Base-by-base conservation (phyloP, 2,888 invertebrate species). In the Dione juno region DNA sequence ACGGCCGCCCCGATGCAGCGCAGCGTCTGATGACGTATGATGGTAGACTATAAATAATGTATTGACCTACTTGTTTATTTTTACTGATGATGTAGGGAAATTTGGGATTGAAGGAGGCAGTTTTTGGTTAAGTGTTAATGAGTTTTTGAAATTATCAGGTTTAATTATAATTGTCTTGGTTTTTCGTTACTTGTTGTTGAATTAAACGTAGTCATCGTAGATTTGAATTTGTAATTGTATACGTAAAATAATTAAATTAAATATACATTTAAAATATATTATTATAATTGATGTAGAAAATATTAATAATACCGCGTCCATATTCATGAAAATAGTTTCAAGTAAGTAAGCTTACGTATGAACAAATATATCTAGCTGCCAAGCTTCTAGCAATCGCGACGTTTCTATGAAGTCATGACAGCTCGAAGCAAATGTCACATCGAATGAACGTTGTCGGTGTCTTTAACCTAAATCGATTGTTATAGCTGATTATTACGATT, bases 41-140 rank as follows among this genome's bases (percentile, higher is more conserved):
- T 11, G 50, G 50, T 11, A 13, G 50, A 78, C 86, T 89, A 90
- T 90, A 86, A 90, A 91, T 91, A 89, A 88, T 88, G 82, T 84
- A 86, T 87, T 88, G 90, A 87, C 90, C 91, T 81, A 91, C 83
- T 86, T 90, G 68, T 67, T 68, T 73, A 66, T 65, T 58, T 50
- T 58, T 35, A 43, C 70, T 61, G 45, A 45, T 35, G 64, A 67
- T 63, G 58, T 54, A 61, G 67, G 61, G 67, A 70, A 52, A 66
- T 19, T 13, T 50, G 16, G 50, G 11, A 19, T 59, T 58, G 69
- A 65, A 73, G 53, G 54, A 19, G 73, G 45, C 61, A 43, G 28
- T 45, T 57, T 61, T 61, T 61, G n/a, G 61, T 28, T 35, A 45
- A n/a, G 7, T 43, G 14, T n/a, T 61, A 57, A 57, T 57, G 57